Evolutionary conservation across 2,888 invertebrate species (phyloP).

Genomic region (Abrostola triplasia): DNA sequence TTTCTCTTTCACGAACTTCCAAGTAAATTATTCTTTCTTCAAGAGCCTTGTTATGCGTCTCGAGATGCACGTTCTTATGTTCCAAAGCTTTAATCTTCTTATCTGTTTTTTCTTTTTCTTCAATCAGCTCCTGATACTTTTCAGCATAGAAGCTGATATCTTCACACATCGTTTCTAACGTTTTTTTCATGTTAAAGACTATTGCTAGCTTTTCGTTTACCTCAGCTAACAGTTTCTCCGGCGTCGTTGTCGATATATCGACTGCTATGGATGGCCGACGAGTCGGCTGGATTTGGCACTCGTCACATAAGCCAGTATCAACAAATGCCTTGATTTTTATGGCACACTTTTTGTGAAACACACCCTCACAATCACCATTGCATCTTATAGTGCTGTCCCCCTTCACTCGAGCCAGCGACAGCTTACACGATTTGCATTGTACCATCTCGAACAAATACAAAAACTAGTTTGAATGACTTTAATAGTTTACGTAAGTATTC

Average conservation of each 20-base stretch:
- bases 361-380: neutral
- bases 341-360: neutral
- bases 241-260: constrained; percentile 2
- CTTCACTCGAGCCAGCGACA: too few relatives aligned
- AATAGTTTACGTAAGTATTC: neutral
- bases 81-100: constrained; percentile 17
- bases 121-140: constrained; percentile 16
- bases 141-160: constrained; percentile 27
- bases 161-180: constrained; percentile 13
- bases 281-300: constrained; percentile 9
- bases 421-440: too few relatives aligned
- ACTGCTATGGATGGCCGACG: constrained; percentile 1
- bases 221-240: constrained; percentile 12
- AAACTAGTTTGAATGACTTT: neutral
- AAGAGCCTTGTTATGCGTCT: constrained; percentile 3
- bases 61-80: constrained; percentile 7
- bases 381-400: neutral
- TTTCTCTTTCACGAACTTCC: constrained; percentile 3
- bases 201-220: constrained; percentile 21
- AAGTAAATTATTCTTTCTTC: constrained; percentile 7
- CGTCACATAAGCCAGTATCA: constrained; percentile 9
- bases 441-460: neutral
- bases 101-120: constrained; percentile 15
- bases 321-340: constrained; percentile 1
- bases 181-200: constrained; percentile 16